Evolutionary conservation across 2,797 vertebrate genomes (phyloP).

Genomic region (Pantherophis vulpinus): DNA sequence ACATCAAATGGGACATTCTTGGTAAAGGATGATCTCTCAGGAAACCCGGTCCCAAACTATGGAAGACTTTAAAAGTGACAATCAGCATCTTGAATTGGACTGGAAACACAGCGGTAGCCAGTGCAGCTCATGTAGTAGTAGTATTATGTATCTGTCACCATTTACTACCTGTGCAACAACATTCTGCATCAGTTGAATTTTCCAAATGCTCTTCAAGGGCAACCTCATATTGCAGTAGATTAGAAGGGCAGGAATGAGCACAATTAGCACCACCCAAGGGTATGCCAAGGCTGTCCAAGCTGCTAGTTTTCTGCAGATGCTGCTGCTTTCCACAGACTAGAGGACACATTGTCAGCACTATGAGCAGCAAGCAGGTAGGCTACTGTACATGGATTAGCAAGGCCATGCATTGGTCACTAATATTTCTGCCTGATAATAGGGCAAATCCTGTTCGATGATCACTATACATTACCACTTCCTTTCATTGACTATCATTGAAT

Average conservation of each 20-base stretch:
- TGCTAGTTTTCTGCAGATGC: background rate
- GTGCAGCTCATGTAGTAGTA: background rate
- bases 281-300: background rate
- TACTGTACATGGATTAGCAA: background rate
- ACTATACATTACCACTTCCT: background rate
- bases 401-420: background rate
- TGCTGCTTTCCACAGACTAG: background rate
- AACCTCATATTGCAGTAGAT: background rate
- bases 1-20: too few relatives aligned
- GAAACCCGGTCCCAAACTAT: background rate
- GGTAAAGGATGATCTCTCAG: background rate
- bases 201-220: background rate
- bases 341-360: background rate
- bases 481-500: background rate
- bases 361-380: background rate
- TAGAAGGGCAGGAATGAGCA: background rate
- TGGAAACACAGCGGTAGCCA: background rate
- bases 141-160: background rate
- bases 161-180: background rate
- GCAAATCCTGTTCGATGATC: background rate
- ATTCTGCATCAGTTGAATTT: background rate
- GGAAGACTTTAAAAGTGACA: too few relatives aligned
- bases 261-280: background rate
- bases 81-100: background rate
- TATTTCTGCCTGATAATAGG: background rate